These are phyloP conservation scores for Seriola quinqueradiata DNA, from an alignment of 2,113 vertebrate genomes.

Conservation along the genomic window DNA sequence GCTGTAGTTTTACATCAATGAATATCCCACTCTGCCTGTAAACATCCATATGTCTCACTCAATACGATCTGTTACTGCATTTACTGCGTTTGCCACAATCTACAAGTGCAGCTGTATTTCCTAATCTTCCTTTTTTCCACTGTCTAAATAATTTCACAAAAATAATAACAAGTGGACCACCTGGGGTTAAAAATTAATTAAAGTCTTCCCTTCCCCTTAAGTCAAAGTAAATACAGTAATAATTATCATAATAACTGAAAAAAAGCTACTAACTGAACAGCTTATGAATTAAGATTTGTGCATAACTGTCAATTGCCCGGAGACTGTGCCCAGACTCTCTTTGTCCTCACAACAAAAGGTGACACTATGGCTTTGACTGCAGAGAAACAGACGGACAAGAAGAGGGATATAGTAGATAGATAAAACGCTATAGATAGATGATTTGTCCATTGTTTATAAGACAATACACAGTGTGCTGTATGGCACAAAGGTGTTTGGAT, in stretches of 20 bases:
- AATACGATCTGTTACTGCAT: background rate
- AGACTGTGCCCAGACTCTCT: background rate
- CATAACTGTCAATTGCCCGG: background rate
- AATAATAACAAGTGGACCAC: background rate
- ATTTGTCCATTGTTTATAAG: conserved; percentile 23
- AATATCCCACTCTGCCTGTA: background rate
- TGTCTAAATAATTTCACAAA: background rate
- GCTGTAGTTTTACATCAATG: background rate
- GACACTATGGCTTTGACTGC: background rate
- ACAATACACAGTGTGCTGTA: conserved; percentile 10
- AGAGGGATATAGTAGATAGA: background rate
- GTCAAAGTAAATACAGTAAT: background rate
- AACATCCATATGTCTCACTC: background rate
- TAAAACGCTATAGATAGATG: conserved; percentile 1
- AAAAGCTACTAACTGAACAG: background rate
- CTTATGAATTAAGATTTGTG: background rate
- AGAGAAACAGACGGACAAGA: conserved; percentile 12
- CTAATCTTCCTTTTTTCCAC: background rate
- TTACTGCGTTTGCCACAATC: background rate
- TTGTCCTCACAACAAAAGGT: background rate
- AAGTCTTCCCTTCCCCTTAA: background rate
- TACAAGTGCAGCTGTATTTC: background rate
- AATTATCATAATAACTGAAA: background rate
- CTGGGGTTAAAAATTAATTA: background rate
- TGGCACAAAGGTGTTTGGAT: background rate